Conservation (phyloP, 2,797 vertebrate genomes). For the Mus minutoides region DNA sequence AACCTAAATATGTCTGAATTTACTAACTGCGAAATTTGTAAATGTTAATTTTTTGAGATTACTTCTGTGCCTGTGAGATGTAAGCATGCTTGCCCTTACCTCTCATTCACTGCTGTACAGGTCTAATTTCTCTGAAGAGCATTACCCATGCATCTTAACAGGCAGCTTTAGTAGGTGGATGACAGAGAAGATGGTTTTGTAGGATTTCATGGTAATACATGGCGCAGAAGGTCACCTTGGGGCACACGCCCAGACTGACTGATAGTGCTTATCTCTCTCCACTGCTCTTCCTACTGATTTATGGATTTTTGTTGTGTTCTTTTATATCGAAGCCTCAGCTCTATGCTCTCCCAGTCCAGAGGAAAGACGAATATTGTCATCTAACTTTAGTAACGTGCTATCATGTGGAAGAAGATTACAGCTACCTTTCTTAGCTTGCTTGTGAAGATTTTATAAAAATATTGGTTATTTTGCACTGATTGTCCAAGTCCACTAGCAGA, state of each 20-base stretch:
- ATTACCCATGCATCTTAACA: background rate
- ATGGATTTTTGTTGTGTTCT: slow-evolving; percentile 21
- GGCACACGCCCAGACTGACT: background rate
- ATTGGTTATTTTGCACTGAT: background rate
- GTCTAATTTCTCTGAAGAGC: background rate
- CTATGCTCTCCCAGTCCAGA: background rate
- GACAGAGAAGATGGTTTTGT: background rate
- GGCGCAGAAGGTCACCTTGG: background rate
- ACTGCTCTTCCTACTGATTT: slow-evolving; percentile 4
- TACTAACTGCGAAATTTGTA: background rate
- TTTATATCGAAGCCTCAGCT: background rate
- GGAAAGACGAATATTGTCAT: slow-evolving; percentile 11
- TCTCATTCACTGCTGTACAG: background rate
- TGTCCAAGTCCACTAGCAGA: background rate
- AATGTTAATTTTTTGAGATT: background rate
- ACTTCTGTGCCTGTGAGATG: background rate
- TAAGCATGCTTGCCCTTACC: background rate
- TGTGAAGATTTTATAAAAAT: background rate
- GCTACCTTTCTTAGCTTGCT: background rate
- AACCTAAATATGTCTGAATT: background rate
- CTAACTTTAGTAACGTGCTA: background rate
- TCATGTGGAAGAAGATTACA: background rate
- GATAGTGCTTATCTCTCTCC: slow-evolving; percentile 24
- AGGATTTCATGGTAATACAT: background rate
- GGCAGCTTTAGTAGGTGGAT: background rate